phyloP scores from a whole-genome alignment of 2,888 invertebrate genomes.

The Lasioglossum lativentre region DNA sequence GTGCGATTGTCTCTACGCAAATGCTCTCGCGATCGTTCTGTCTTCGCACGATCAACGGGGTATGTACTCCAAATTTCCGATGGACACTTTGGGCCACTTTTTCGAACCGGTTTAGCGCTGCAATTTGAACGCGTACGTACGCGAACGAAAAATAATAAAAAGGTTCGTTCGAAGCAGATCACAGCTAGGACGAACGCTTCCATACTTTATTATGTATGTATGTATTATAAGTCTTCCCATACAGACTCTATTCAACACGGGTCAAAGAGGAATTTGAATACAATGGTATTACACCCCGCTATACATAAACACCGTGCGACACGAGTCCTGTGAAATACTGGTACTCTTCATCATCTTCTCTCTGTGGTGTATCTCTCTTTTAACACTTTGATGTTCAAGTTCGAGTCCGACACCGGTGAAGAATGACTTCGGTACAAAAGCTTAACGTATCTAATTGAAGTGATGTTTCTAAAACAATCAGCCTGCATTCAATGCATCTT shows the following conservation, averaged over 20 bases:
- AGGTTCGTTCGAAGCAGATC: background rate
- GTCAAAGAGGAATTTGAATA: conserved; percentile 11
- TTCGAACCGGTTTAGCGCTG: background rate
- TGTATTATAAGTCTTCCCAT: background rate
- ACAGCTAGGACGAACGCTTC: background rate
- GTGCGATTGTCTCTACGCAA: conserved; percentile 76
- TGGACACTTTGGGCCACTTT: background rate
- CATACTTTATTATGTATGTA: background rate
- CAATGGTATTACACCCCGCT: background rate
- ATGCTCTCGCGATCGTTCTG: conserved; percentile 65
- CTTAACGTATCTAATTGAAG: background rate
- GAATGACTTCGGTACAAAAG: background rate
- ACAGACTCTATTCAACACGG: background rate
- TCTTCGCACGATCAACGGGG: conserved; percentile 63
- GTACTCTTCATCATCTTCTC: background rate
- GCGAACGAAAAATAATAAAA: background rate
- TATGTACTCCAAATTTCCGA: conserved; percentile 24
- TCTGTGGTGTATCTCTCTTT: background rate
- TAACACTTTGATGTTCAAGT: background rate
- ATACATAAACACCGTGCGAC: background rate
- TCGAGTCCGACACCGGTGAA: background rate
- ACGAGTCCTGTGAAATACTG: background rate
- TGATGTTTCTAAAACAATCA: background rate
- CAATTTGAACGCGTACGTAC: no score
- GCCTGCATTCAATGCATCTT: background rate